Percentiles rank a stretch among this genome's conserved stretches.
These are phyloP conservation scores for Streptopelia turtur DNA, from an alignment of 2,797 vertebrate species.

Conservation along the genomic window DNA sequence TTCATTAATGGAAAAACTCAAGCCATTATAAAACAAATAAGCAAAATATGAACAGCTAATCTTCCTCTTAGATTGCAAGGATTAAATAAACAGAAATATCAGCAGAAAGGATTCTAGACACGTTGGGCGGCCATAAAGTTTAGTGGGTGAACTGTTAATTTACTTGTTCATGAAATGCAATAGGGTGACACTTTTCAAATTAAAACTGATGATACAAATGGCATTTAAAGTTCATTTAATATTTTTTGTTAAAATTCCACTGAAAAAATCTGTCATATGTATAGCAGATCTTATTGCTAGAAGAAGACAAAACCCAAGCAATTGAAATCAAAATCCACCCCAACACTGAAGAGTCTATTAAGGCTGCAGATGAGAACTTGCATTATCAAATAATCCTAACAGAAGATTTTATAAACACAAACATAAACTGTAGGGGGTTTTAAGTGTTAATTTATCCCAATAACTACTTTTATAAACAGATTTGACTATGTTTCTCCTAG, in stretches of 20 bases:
- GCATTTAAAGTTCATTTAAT: slow-evolving; percentile 63
- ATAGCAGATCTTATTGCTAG: slow-evolving; percentile 40
- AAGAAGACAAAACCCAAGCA: background rate
- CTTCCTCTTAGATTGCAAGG: slow-evolving; percentile 29
- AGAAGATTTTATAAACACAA: slow-evolving; percentile 51
- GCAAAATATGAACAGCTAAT: slow-evolving; percentile 32
- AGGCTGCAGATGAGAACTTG: slow-evolving; percentile 43
- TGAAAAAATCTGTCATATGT: slow-evolving; percentile 31
- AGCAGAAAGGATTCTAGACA: slow-evolving; percentile 51
- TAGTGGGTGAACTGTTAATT: slow-evolving; percentile 39
- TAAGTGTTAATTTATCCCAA: slow-evolving; percentile 40
- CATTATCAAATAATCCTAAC: slow-evolving; percentile 63
- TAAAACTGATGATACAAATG: slow-evolving; percentile 61
- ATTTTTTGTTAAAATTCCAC: slow-evolving; percentile 58
- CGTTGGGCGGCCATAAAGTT: slow-evolving; percentile 36
- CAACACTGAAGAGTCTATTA: slow-evolving; percentile 40
- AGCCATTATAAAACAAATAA: slow-evolving; percentile 46
- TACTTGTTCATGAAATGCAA: slow-evolving; percentile 52
- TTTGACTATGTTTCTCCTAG: background rate
- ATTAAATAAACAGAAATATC: slow-evolving; percentile 63
- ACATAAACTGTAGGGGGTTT: slow-evolving; percentile 20
- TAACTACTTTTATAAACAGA: slow-evolving; percentile 26
- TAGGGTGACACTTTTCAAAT: slow-evolving; percentile 61
- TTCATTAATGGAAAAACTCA: slow-evolving; percentile 28
- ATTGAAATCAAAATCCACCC: slow-evolving; percentile 40